Conservation (phyloP, 2,888 invertebrate genomes). For the Mycalesis mineus region DNA sequence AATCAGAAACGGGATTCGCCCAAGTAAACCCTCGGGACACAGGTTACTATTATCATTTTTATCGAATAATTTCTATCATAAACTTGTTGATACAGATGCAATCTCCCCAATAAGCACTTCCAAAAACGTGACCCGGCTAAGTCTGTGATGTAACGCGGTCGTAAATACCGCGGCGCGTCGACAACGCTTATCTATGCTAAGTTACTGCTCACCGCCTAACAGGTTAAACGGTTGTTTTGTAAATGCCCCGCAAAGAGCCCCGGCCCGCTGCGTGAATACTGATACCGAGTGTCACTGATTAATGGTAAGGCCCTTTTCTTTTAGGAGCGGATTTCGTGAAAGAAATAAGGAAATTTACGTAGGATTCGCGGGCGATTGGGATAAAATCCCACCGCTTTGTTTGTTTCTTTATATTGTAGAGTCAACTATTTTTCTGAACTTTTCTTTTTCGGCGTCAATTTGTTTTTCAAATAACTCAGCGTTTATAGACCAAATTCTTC, state of each 20-base stretch:
- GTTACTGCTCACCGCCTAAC: conserved; percentile 44
- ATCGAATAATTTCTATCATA: no score
- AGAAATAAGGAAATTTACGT: conserved; percentile 1
- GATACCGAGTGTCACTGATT: conserved; percentile 33
- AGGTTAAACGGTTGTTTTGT: conserved; percentile 42
- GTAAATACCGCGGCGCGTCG: conserved; percentile 42
- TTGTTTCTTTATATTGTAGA: background rate
- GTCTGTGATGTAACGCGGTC: conserved; percentile 38
- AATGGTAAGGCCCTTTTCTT: conserved; percentile 24
- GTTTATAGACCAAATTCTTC: no score
- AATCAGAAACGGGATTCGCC: no score
- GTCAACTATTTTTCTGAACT: no score
- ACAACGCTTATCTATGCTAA: conserved; percentile 53
- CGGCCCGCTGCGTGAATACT: conserved; percentile 35
- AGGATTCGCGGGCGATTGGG: background rate
- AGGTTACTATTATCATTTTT: no score
- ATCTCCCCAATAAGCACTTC: conserved; percentile 23
- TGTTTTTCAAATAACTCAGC: no score
- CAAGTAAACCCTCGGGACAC: no score
- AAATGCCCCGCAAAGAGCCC: conserved; percentile 35
- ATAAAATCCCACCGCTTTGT: background rate
- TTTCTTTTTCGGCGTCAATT: no score
- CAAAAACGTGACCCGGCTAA: conserved; percentile 14
- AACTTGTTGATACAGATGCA: conserved; percentile 12
- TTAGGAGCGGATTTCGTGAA: conserved; percentile 8